Base-by-base conservation (phyloP, 1,140 invertebrate species). In the Lordiphosa mommai region DNA sequence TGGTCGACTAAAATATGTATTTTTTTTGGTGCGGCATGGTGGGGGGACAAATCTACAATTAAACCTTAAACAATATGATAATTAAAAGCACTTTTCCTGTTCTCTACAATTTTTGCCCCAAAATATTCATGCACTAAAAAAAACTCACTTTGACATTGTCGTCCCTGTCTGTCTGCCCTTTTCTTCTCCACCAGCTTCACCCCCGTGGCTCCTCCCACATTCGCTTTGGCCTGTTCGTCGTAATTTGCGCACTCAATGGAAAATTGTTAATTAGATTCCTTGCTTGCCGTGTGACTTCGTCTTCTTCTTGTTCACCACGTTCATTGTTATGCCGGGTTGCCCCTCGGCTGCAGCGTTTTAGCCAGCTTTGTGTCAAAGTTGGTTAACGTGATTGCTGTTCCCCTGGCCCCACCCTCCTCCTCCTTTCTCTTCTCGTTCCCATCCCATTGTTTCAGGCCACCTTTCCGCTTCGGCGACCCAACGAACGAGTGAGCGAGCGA, bases 211-310 rank as follows among this genome's bases (percentile, higher is more conserved):
- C 9, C 34, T 5, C 29, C 49, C 13, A 23, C 14, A 27, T 32
- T 47, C 8, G 5, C 20, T 36, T 49, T 49, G 44, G 56, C 27
- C 63, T 53, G 49, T 74, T 73, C 59, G 55, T 72, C 77, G 76
- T 80, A 80, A 80, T 80, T 80, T 80, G 76, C 76, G 77, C 76
- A 80, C 72, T 84, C 79, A 84, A 84, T 84, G 77, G 72, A 84
- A 84, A 84, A 84, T 84, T 84, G 77, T 84, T 84, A 84, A 84
- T 84, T 84, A 84, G 77, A 84, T 84, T 84, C 79, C 77, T 84
- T 76, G 72, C 58, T 72, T 80, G 76, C 80, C 67, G 76, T 82
- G 70, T 73, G 74, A 80, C 74, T 82, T 72, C 50, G 14, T 40
- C 60, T 52, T 71, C 68, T 52, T 47, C 30, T 70, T 44, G 38